These are phyloP conservation scores for Drosophila mojavensis DNA, from an alignment of 1,140 invertebrate species.

Conservation along the genomic window DNA sequence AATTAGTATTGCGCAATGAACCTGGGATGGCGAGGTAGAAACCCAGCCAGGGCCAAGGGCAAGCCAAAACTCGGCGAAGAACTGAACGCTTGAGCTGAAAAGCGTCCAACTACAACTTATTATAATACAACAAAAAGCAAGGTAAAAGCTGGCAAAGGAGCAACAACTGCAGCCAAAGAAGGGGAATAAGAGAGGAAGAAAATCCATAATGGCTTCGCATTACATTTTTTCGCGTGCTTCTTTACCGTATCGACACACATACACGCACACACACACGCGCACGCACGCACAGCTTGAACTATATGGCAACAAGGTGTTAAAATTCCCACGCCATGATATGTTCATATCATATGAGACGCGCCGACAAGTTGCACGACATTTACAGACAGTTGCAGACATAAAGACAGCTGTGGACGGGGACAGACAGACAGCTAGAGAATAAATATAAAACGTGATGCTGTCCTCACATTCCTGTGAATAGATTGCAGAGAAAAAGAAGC, in stretches of 20 bases:
- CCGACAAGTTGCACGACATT: slow-evolving; percentile 44
- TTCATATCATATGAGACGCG: slow-evolving; percentile 36
- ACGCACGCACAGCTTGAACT: background rate
- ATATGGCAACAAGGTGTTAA: slow-evolving; percentile 41
- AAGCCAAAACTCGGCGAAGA: slow-evolving; percentile 19
- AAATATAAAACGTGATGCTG: slow-evolving; percentile 23
- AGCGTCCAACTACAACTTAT: slow-evolving; percentile 61
- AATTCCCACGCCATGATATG: slow-evolving; percentile 47
- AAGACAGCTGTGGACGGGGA: background rate
- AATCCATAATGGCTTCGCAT: slow-evolving; percentile 51
- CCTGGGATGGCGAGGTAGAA: background rate
- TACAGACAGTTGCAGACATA: slow-evolving; percentile 23
- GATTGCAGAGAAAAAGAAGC: slow-evolving; percentile 19
- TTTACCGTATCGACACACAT: slow-evolving; percentile 15
- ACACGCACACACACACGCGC: slow-evolving; percentile 2
- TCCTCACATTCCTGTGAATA: slow-evolving; percentile 43
- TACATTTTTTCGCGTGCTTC: slow-evolving; percentile 38
- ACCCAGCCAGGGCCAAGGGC: slow-evolving; percentile 6
- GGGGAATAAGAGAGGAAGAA: slow-evolving; percentile 10
- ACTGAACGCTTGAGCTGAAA: slow-evolving; percentile 23
- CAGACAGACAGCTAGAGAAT: background rate
- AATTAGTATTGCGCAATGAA: slow-evolving; percentile 67
- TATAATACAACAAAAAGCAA: slow-evolving; percentile 30
- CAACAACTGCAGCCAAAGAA: slow-evolving; percentile 6
- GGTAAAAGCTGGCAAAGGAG: slow-evolving; percentile 34